Evolutionary conservation across 2,797 vertebrate genomes (phyloP), one percentile per base, ranked within the genome.

Genomic region (Cirrhinus molitorella): DNA sequence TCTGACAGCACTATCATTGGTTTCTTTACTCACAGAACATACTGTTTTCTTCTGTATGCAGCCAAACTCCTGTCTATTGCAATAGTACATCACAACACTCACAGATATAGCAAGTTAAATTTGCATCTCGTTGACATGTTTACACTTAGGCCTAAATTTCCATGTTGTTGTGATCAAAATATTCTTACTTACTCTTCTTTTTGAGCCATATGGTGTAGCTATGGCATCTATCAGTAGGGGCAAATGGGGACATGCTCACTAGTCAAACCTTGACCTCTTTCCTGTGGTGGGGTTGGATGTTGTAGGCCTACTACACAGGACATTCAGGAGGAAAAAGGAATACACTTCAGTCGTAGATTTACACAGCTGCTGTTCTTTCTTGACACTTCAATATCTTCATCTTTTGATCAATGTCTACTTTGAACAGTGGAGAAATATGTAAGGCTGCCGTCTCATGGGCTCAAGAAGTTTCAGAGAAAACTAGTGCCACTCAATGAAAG

Each of bases 291-390:
- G 14, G 19, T 49, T 72, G 21, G 13, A 73, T 61, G 53, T 57
- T 59, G 19, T n/a, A n/a, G n/a, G n/a, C n/a, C n/a, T 17, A 70
- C n/a, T 19, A 43, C 68, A 81, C 55, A 63, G 45, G 77, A 49
- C 53, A 49, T 25, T 49, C 17, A 14, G 55, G 40, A 34, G 23
- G 61, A 31, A 68, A 45, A 8, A 72, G 28, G 3, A 23, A 73
- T 81, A 63, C 3, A 31, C 25, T 47, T 49, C 12, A 59, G 28
- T 59, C 37, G 61, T 13, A 73, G 25, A 49, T 63, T 13, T 81
- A n/a, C 57, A 51, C 43, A 63, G 28, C 16, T 49, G 14, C 16
- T 49, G 21, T 21, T 37, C 21, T 61, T 72, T 65, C 31, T 25
- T 53, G 21, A 25, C 43, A 37, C 17, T 66, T 68, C 34, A n/a